phyloP scores from a whole-genome alignment of 2,888 invertebrate species.

The Scaptomyza parva region DNA sequence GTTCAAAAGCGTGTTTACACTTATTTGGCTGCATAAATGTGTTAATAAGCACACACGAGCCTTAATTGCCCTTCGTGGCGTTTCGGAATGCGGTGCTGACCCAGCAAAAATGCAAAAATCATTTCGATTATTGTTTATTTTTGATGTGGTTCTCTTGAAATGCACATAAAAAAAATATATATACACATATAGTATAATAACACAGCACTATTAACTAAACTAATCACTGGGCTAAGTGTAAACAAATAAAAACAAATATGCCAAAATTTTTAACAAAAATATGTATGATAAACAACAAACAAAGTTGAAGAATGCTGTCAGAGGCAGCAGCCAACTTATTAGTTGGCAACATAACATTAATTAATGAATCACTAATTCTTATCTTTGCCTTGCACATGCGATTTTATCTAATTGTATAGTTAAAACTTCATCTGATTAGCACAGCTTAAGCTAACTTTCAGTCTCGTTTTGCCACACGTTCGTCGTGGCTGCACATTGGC shows the following conservation, averaged over 20 bases:
- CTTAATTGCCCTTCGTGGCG: constrained; percentile 36
- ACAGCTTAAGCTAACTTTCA: no score
- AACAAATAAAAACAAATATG: constrained; percentile 57
- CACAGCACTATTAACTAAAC: constrained; percentile 46
- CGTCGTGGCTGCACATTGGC: no score
- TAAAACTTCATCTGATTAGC: no score
- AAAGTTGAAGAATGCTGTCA: no score
- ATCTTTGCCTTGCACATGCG: no score
- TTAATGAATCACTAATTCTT: no score
- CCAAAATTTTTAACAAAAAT: constrained; percentile 33
- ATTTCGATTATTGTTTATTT: constrained; percentile 63
- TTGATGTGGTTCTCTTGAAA: constrained; percentile 67
- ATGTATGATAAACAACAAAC: constrained; percentile 16
- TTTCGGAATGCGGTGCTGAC: constrained; percentile 5
- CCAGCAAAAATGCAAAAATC: constrained; percentile 32
- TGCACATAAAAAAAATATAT: constrained; percentile 61
- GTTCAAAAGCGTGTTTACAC: constrained; percentile 41
- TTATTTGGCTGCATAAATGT: constrained; percentile 41
- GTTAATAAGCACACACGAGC: constrained; percentile 50
- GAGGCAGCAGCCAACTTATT: no score
- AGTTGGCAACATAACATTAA: no score
- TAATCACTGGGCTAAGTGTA: constrained; percentile 57
- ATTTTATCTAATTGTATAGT: no score
- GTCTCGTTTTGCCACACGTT: no score
- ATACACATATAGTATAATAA: constrained; percentile 3